These are phyloP conservation scores for Notodonta ziczac DNA, from an alignment of 2,888 invertebrate species.

Conservation along the genomic window DNA sequence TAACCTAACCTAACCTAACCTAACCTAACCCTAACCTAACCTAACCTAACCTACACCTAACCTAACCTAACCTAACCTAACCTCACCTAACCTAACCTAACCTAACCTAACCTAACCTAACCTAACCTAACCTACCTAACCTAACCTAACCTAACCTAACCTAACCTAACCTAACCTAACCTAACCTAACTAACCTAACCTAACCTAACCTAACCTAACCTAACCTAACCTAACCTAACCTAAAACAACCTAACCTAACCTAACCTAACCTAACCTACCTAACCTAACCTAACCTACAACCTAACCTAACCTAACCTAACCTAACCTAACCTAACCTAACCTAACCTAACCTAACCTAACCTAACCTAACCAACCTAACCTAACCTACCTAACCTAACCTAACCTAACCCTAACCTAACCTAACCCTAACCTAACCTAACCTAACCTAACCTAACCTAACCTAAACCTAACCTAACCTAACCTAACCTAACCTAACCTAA, in stretches of 20 bases:
- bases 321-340: conserved; percentile 14
- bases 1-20: conserved; percentile 29
- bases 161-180: conserved; percentile 22
- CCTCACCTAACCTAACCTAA: conserved; percentile 25
- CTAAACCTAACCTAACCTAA: conserved; percentile 19
- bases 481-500: conserved; percentile 17
- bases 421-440: conserved; percentile 18
- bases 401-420: conserved; percentile 17
- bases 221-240: conserved; percentile 20
- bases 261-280: conserved; percentile 26
- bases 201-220: conserved; percentile 24
- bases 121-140: conserved; percentile 20
- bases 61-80: conserved; percentile 27
- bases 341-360: conserved; percentile 14
- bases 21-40: conserved; percentile 33
- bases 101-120: conserved; percentile 20
- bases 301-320: conserved; percentile 14
- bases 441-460: conserved; percentile 20
- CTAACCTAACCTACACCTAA: conserved; percentile 29
- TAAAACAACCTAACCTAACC: conserved; percentile 22
- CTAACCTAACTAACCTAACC: conserved; percentile 19
- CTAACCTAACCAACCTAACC: conserved; percentile 15
- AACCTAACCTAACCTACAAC: conserved; percentile 13
- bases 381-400: conserved; percentile 16
- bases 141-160: conserved; percentile 22